A percentile compares a stretch with the other conserved stretches of the same genome.
Conservation (phyloP, 2,113 vertebrate genomes). For the Panurus biarmicus region DNA sequence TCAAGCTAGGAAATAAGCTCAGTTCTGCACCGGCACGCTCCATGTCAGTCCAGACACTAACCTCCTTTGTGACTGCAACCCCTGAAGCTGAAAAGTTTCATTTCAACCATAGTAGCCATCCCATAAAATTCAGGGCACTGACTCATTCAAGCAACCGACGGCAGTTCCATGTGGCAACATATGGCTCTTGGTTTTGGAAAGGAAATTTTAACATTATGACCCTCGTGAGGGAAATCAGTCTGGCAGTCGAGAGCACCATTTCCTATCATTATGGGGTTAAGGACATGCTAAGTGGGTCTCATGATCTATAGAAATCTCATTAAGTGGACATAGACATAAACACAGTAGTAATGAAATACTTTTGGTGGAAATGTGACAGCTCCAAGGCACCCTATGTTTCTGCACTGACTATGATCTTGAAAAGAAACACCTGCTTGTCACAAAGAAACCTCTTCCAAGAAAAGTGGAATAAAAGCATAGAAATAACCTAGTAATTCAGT, state of each 20-base stretch:
- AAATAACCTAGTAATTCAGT: neutral
- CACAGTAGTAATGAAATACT: constrained; percentile 14
- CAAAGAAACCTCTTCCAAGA: neutral
- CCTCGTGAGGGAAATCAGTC: neutral
- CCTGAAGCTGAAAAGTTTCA: neutral
- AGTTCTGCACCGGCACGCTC: neutral
- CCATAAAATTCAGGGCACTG: neutral
- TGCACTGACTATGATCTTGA: constrained; percentile 2
- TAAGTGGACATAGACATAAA: constrained; percentile 24
- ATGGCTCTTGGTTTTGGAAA: constrained; percentile 14
- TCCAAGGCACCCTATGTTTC: neutral
- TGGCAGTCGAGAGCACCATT: neutral
- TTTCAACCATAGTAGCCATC: neutral
- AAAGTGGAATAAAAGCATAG: neutral
- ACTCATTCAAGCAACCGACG: neutral
- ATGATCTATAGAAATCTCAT: constrained; percentile 43
- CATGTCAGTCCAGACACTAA: neutral
- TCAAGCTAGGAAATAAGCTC: neutral
- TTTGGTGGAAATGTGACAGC: constrained; percentile 12
- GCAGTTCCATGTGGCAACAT: neutral
- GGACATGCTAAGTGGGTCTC: constrained; percentile 17
- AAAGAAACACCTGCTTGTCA: constrained; percentile 36
- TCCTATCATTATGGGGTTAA: constrained; percentile 45
- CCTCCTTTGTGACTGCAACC: neutral
- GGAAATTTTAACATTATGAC: neutral